A percentile compares a stretch with the other conserved stretches of the same genome.
phyloP scores from a whole-genome alignment of 2,113 vertebrate genomes.

The Toxotes jaculatrix region DNA sequence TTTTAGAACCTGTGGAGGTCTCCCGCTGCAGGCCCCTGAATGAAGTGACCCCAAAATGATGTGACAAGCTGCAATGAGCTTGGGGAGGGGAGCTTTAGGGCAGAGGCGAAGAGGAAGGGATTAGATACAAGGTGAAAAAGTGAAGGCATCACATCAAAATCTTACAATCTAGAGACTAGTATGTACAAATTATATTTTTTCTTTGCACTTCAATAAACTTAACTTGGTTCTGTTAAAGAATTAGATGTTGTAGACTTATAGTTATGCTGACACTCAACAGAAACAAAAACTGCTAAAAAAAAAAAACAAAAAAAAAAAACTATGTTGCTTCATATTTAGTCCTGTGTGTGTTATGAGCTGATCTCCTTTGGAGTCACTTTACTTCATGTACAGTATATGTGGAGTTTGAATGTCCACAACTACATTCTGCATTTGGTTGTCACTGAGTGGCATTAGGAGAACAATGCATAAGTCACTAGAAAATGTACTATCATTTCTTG shows the following conservation, averaged over 20 bases:
- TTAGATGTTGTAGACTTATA: not conserved
- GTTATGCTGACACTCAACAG: not conserved
- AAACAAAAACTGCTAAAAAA: not conserved
- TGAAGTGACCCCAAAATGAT: constrained; percentile 80
- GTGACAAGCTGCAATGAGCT: constrained; percentile 79
- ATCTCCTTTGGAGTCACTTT: not conserved
- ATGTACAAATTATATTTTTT: not conserved
- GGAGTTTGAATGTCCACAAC: not conserved
- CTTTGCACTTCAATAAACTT: not conserved
- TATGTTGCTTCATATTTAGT: not conserved
- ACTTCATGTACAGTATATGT: not conserved
- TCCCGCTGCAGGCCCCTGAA: constrained; percentile 73
- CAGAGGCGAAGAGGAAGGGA: constrained; percentile 41
- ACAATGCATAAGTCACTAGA: not conserved
- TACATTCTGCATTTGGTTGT: not conserved
- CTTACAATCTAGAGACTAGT: constrained; percentile 6
- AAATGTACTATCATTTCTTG: not conserved
- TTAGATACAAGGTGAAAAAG: constrained; percentile 44
- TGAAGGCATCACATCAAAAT: constrained; percentile 35
- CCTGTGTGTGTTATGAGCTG: not conserved
- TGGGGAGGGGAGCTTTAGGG: constrained; percentile 49
- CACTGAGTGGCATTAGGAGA: not conserved
- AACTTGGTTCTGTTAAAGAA: not conserved
- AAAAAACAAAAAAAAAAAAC: not conserved
- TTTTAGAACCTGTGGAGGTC: constrained; percentile 81